These are phyloP conservation scores for Carassius auratus DNA, from an alignment of 2,113 vertebrate species.

Conservation along the genomic window DNA sequence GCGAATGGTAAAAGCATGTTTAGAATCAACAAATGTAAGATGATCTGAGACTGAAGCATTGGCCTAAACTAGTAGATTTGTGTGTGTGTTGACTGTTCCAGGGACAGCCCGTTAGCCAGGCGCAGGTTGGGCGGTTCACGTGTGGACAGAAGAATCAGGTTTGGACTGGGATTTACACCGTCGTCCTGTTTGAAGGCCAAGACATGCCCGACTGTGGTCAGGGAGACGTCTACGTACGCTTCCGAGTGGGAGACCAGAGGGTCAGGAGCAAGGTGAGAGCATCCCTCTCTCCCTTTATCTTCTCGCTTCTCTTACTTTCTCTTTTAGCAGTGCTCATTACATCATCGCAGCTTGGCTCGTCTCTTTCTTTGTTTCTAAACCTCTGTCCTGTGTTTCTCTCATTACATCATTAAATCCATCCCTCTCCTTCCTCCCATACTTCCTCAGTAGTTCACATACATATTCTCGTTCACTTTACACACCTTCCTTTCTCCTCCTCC, in stretches of 20 bases:
- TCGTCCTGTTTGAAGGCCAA: conserved; percentile 89
- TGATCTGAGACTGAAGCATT: not conserved
- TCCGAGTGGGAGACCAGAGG: conserved; percentile 90
- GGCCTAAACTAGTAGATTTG: not conserved
- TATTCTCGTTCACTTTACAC: not conserved
- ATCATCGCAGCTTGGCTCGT: not conserved
- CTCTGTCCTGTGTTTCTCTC: conserved; percentile 33
- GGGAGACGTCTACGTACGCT: conserved; percentile 86
- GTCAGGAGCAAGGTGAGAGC: conserved; percentile 91
- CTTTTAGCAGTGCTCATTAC: conserved; percentile 19
- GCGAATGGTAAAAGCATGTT: not conserved
- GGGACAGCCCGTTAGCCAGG: conserved; percentile 32
- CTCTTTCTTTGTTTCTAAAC: conserved; percentile 39
- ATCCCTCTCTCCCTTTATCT: conserved; percentile 9
- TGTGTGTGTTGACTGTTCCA: conserved; percentile 38
- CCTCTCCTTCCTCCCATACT: conserved; percentile 34
- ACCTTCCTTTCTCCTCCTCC: conserved; percentile 30
- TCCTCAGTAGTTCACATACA: conserved; percentile 41
- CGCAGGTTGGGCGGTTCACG: conserved; percentile 64
- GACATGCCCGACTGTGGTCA: conserved; percentile 80
- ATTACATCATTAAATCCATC: conserved; percentile 51
- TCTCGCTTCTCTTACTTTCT: conserved; percentile 12
- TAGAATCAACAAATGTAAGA: not conserved
- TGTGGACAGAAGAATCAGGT: conserved; percentile 82
- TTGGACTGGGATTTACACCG: conserved; percentile 85